Percentiles rank a stretch among this genome's conserved stretches.
Evolutionary conservation across 2,113 vertebrate species (phyloP).

Genomic region (Pterophyllum scalare): DNA sequence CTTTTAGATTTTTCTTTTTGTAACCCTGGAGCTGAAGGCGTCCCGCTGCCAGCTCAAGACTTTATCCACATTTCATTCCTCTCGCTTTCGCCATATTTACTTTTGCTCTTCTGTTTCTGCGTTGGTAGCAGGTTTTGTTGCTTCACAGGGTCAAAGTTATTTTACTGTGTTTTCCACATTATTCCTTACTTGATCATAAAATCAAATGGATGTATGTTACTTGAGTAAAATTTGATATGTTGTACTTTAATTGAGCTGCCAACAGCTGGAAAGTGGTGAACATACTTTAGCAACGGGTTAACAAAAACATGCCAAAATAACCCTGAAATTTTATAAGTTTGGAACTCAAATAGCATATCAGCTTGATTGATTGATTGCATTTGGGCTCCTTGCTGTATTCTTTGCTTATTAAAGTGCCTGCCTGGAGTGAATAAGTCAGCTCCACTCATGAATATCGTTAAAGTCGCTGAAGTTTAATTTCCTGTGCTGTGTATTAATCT

Average conservation of each 20-base stretch:
- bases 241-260: constrained; percentile 22
- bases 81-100: constrained; percentile 7
- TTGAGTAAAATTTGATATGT: constrained; percentile 21
- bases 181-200: constrained; percentile 1
- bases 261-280: constrained; percentile 24
- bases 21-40: constrained; percentile 28
- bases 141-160: background rate
- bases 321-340: constrained; percentile 61
- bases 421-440: constrained; percentile 72
- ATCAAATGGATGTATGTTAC: constrained; percentile 7
- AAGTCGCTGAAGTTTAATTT: constrained; percentile 83
- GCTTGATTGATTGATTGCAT: constrained; percentile 79
- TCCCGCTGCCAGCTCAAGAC: constrained; percentile 32
- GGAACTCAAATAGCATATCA: constrained; percentile 65
- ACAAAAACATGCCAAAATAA: constrained; percentile 58
- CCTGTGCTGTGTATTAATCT: constrained; percentile 82
- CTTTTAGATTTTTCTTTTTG: constrained; percentile 39
- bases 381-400: constrained; percentile 67
- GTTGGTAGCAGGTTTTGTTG: background rate
- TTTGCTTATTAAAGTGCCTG: constrained; percentile 79
- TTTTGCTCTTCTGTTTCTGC: background rate
- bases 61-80: constrained; percentile 21
- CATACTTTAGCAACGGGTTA: constrained; percentile 60
- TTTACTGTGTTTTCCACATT: background rate
- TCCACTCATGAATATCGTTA: constrained; percentile 80